Base-by-base conservation (phyloP, 2,888 invertebrate species). In the Pseudoips prasinana region DNA sequence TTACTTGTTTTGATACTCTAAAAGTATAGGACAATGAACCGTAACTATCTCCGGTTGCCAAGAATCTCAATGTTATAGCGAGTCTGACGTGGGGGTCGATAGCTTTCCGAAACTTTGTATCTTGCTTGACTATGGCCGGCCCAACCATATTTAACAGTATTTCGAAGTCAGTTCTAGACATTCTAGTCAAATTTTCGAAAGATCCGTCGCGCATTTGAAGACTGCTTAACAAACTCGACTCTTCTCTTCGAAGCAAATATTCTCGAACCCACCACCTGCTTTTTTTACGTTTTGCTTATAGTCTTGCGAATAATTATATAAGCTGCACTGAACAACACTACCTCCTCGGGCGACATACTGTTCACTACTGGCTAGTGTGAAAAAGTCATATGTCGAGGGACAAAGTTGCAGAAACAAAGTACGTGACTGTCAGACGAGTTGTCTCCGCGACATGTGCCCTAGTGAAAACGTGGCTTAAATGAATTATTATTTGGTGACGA, bases 31-130 rank as follows among this genome's bases (percentile, higher is more conserved):
- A 20, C 20, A 20, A n/a, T 20, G 20, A 20, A n/a, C 20, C 20
- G 44, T 54, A 58, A 39, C 45, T 42, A 45, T 45, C 43, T 41
- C 58, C 58, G 39, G 41, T 51, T 47, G 53, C 51, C 34, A 56
- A 48, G 53, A 49, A 55, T 25, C 52, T 47, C 47, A 55, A 47
- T 26, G 39, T 49, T 36, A 54, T 39, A 20, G 44, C 50, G 33
- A 55, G 33, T 44, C 35, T 52, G 43, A 49, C 43, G 14, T 14
- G 14, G 5, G 14, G 36, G 35, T 50, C 33, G 33, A 53, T 14
- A 39, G 53, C 30, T 41, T 47, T 40, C 39, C 53, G 40, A 35
- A 40, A 43, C 9, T 18, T 33, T 22, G 43, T 44, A 33, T 39
- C 36, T 39, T 37, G 42, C 34, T 39, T 42, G 36, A 26, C 34